Conservation (phyloP, 1,140 invertebrate species). For the Solenopsis invicta region DNA sequence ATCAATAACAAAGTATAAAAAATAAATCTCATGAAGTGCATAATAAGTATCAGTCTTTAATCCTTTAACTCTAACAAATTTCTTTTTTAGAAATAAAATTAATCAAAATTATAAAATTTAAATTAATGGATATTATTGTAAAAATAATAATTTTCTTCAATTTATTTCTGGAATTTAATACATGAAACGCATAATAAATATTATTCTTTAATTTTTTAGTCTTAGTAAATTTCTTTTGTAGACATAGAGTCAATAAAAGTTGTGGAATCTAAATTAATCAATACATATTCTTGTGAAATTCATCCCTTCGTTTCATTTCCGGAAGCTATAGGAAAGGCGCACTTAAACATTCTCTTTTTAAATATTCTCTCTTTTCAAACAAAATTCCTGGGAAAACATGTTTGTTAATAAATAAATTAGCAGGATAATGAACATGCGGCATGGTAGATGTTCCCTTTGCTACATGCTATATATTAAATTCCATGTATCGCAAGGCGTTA, state of each 20-base stretch:
- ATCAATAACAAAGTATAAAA: neutral
- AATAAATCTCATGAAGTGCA: neutral
- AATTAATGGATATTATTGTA: neutral
- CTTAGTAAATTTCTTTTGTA: neutral
- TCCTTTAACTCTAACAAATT: neutral
- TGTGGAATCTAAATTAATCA: neutral
- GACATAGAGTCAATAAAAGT: neutral
- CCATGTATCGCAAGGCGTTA: constrained; percentile 14
- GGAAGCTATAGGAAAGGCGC: neutral
- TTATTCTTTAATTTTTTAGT: neutral
- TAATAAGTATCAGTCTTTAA: neutral
- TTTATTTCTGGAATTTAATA: neutral
- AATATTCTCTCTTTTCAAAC: neutral
- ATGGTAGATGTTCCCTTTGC: neutral
- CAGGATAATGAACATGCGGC: constrained; percentile 15
- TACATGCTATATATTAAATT: neutral
- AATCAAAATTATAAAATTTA: neutral
- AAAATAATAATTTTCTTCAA: neutral
- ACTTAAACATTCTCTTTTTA: neutral
- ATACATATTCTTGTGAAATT: neutral
- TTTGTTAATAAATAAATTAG: constrained; percentile 23
- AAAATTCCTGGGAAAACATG: constrained; percentile 11
- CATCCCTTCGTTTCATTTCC: neutral
- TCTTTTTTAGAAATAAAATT: neutral
- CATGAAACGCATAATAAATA: neutral